phyloP scores from a whole-genome alignment of 2,113 vertebrate genomes.

The Rhombomys opimus region DNA sequence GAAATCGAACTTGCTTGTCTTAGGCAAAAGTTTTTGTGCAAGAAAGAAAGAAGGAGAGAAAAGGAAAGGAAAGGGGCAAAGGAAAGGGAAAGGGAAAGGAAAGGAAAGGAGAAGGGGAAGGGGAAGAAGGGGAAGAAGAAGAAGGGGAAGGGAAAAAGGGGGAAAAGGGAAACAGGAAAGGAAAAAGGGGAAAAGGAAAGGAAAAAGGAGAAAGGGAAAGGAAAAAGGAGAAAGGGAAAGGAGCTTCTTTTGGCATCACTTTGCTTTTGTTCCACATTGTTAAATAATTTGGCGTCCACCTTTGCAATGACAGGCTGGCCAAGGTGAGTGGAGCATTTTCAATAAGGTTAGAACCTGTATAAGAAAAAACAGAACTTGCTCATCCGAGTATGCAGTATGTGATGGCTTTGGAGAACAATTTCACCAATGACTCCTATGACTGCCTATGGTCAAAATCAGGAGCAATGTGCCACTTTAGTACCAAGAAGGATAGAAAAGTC shows the following conservation, averaged over 20 bases:
- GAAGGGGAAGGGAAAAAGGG: no score
- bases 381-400: background rate
- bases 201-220: background rate
- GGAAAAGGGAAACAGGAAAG: no score
- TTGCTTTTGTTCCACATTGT: background rate
- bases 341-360: background rate
- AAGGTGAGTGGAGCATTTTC: background rate
- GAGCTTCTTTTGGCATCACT: background rate
- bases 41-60: no score
- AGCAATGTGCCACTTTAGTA: background rate
- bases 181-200: no score
- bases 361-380: background rate
- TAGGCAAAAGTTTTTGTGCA: background rate
- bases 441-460: background rate
- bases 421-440: background rate
- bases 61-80: no score
- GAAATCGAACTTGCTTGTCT: slow-evolving; percentile 21
- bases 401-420: background rate
- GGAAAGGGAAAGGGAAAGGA: background rate
- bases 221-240: no score
- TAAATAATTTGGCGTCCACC: background rate
- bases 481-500: background rate
- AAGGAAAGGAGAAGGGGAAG: background rate
- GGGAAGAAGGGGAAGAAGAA: background rate
- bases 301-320: background rate